Percentiles rank a stretch among this genome's conserved stretches.
Conservation (phyloP, 2,888 invertebrate species). For the Crematogaster levior region DNA sequence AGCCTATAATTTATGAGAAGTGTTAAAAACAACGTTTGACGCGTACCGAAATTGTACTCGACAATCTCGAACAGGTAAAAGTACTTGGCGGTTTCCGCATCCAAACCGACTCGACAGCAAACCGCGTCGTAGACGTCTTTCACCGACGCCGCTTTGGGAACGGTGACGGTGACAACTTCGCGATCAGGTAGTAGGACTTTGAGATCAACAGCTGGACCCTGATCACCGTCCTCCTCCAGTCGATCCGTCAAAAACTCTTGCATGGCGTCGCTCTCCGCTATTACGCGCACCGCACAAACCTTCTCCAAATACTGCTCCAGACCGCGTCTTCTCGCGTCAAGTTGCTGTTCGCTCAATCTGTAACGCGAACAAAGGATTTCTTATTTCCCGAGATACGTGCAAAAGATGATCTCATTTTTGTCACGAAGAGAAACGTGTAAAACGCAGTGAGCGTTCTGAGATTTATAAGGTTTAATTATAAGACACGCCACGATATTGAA, state of each 20-base stretch:
- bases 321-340: conserved; percentile 97
- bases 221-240: conserved; percentile 93
- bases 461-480: neutral
- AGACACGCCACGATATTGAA: neutral
- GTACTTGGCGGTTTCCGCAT: conserved; percentile 93
- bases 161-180: conserved; percentile 95
- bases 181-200: conserved; percentile 96
- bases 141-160: conserved; percentile 95
- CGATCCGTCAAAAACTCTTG: conserved; percentile 98
- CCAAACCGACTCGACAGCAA: conserved; percentile 93
- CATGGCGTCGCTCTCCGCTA: conserved; percentile 98
- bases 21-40: too few species aligned
- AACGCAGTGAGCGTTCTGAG: neutral
- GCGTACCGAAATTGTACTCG: conserved; percentile 97
- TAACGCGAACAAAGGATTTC: neutral
- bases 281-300: conserved; percentile 98
- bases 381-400: neutral
- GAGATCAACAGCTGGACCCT: conserved; percentile 91
- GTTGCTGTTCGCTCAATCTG: conserved; percentile 96
- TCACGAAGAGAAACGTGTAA: neutral
- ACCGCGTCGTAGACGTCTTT: conserved; percentile 96
- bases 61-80: conserved; percentile 99
- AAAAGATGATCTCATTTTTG: neutral
- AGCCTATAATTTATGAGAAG: neutral
- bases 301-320: conserved; percentile 99